These are phyloP conservation scores for Myotis davidii DNA, from an alignment of 2,113 vertebrate species.

Conservation along the genomic window DNA sequence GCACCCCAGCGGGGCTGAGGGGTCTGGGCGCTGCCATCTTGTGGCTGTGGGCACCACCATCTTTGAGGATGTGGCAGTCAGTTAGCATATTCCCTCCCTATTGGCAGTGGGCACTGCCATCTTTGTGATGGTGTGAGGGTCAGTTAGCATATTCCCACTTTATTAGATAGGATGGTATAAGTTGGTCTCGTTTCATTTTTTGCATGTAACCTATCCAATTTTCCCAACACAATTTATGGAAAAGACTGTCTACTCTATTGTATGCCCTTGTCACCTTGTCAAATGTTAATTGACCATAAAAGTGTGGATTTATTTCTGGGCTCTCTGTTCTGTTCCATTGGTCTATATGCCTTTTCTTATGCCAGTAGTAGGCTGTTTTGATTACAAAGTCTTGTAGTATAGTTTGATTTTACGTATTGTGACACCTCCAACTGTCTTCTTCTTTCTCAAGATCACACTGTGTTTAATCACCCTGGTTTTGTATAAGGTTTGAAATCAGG, in stretches of 20 bases:
- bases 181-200: not conserved
- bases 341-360: not conserved
- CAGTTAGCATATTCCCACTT: no score
- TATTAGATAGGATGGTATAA: not conserved
- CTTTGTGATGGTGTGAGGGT: no score
- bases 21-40: no score
- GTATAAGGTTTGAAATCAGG: slow-evolving; percentile 44
- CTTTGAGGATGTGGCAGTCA: no score
- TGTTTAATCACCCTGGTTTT: slow-evolving; percentile 30
- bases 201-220: not conserved
- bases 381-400: not conserved
- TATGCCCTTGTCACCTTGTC: not conserved
- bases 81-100: no score
- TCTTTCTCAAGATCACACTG: not conserved
- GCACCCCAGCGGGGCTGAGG: no score
- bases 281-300: not conserved
- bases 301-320: not conserved
- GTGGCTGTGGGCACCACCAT: no score
- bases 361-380: not conserved
- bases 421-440: not conserved
- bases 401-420: not conserved
- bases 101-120: no score
- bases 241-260: not conserved
- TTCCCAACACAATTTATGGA: not conserved
- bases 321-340: not conserved